These are phyloP conservation scores for Platycheirus albimanus DNA, from an alignment of 2,888 invertebrate species.

Conservation along the genomic window DNA sequence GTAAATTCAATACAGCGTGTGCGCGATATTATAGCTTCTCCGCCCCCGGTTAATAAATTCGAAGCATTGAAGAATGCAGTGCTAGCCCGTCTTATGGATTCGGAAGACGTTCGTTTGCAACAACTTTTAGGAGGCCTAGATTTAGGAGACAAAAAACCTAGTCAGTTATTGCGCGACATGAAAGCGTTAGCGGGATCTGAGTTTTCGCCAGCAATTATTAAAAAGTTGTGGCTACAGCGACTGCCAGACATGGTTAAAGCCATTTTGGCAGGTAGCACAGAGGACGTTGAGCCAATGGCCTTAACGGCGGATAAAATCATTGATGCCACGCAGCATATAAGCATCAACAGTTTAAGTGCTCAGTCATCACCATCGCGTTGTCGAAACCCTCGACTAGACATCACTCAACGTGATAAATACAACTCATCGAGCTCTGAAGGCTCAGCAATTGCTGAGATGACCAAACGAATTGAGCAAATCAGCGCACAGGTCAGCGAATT, in stretches of 20 bases:
- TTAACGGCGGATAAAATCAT: slow-evolving; percentile 50
- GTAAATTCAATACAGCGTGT: neutral
- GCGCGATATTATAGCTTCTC: neutral
- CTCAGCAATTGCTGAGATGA: too few species aligned
- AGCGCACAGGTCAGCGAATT: too few species aligned
- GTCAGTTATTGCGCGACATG: slow-evolving; percentile 74
- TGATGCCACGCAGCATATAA: slow-evolving; percentile 20
- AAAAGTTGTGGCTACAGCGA: slow-evolving; percentile 42
- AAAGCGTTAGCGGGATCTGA: slow-evolving; percentile 58
- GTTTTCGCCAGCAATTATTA: neutral
- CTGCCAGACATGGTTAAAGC: slow-evolving; percentile 44
- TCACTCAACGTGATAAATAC: too few species aligned
- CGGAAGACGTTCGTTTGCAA: slow-evolving; percentile 2
- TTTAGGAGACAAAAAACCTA: too few species aligned
- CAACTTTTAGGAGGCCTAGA: neutral
- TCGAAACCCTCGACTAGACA: too few species aligned
- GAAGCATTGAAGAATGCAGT: neutral
- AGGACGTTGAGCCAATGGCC: too few species aligned
- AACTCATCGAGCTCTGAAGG: too few species aligned
- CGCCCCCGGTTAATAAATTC: neutral
- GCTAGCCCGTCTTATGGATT: slow-evolving; percentile 1
- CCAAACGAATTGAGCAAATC: too few species aligned
- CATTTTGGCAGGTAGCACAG: slow-evolving; percentile 47
- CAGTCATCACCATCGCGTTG: too few species aligned
- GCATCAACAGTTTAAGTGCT: too few species aligned